Base-by-base conservation (phyloP, 2,888 invertebrate species). In the Xanthia icteritia region DNA sequence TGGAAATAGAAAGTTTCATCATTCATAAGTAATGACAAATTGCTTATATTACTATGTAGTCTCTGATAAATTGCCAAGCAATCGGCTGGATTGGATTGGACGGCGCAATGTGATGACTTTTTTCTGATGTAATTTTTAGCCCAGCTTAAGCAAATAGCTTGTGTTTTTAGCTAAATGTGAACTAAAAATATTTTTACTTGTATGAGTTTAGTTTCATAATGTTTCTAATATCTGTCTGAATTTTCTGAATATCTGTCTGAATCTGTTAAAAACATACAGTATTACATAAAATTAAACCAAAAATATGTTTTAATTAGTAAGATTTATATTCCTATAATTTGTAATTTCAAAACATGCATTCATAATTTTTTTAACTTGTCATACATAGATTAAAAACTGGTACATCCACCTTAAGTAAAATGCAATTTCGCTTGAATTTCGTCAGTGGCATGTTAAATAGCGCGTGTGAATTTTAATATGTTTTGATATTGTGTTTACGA, bases 391-490 rank as follows among this genome's bases (percentile, higher is more conserved):
- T n/a, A n/a, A n/a, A n/a, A 73, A 82, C 23, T 6, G 54, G 66
- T 56, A 36, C 17, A 11, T 4, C 42, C 0, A 79, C 81, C 79
- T 64, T n/a, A 39, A 65, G 45, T 64, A 78, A 77, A 84, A 76
- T 80, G 84, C 82, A 85, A 76, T 82, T 83, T 79, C 82, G 77
- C 75, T 81, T 86, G 86, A 88, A 88, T 86, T 89, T 89, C 82
- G 88, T 81, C 79, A 70, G 82, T 80, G 65, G 86, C 85, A 88
- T 87, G 80, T 81, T 79, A 85, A 85, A 86, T 74, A 79, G 76
- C 77, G 73, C 71, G 74, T 82, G 88, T 89, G 91, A 89, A 88
- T 91, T 85, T 88, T 80, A 89, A 88, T 85, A 82, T 83, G 79
- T 82, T 78, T 83, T 81, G 70, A 82, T 83, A 66, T 80, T 81